phyloP scores from a whole-genome alignment of 2,113 vertebrate species.

The Pseudolaguvia tuberculata region DNA sequence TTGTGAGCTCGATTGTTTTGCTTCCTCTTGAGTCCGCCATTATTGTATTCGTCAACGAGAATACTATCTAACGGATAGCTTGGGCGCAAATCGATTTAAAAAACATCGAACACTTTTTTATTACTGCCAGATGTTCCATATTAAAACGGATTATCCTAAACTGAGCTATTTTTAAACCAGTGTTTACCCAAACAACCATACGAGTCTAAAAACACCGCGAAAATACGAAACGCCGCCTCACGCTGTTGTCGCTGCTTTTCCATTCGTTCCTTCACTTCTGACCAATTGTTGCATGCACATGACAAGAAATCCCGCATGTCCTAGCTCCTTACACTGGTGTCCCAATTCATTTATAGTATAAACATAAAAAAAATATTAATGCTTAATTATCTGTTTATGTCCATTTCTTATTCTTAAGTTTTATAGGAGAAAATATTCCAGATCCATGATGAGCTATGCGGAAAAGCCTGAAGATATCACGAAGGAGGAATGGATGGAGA shows the following conservation, averaged over 20 bases:
- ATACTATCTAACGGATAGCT: background rate
- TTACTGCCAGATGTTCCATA: background rate
- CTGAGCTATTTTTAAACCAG: background rate
- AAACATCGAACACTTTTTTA: background rate
- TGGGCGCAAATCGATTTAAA: background rate
- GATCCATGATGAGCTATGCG: slow-evolving; percentile 91
- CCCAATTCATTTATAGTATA: background rate
- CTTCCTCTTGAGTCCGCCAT: slow-evolving; percentile 31
- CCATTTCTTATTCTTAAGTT: background rate
- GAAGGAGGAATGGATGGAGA: slow-evolving; percentile 99
- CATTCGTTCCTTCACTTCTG: slow-evolving; percentile 22
- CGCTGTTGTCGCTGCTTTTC: background rate
- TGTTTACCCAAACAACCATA: background rate
- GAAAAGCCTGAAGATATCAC: slow-evolving; percentile 98
- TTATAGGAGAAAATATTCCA: slow-evolving; percentile 8
- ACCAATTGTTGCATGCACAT: slow-evolving; percentile 2
- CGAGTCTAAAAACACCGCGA: slow-evolving; percentile 41
- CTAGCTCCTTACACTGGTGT: background rate
- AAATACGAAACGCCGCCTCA: slow-evolving; percentile 36
- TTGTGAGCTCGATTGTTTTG: slow-evolving; percentile 41
- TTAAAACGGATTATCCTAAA: background rate
- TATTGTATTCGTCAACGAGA: background rate
- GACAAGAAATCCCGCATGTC: background rate
- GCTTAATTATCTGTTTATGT: background rate
- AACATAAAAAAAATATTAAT: background rate